These are phyloP conservation scores for Hypomesus transpacificus DNA, from an alignment of 2,113 vertebrate genomes.

Conservation along the genomic window DNA sequence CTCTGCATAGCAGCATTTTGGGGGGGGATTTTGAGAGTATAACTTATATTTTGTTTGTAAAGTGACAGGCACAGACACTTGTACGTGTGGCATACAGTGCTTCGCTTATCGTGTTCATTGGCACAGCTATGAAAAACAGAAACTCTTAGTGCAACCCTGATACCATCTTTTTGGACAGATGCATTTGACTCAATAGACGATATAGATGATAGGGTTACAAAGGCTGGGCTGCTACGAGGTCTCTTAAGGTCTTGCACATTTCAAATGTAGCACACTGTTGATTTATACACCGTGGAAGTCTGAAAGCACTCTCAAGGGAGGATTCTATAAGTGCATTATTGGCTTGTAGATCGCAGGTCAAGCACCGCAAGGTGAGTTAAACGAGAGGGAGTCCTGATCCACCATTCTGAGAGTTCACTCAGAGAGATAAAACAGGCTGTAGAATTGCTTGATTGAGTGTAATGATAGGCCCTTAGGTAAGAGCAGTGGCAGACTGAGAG, in stretches of 20 bases:
- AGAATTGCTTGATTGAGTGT: constrained; percentile 75
- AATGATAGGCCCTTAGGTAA: constrained; percentile 66
- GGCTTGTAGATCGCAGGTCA: constrained; percentile 54
- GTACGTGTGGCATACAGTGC: too few species aligned
- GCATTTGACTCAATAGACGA: background rate
- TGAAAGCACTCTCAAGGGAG: constrained; percentile 59
- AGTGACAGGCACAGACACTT: too few species aligned
- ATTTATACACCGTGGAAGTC: constrained; percentile 62
- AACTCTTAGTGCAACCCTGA: too few species aligned
- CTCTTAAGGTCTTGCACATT: constrained; percentile 34
- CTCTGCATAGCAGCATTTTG: too few species aligned
- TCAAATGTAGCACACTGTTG: constrained; percentile 63
- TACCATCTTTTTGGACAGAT: background rate
- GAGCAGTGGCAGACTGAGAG: constrained; percentile 29
- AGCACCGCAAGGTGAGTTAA: constrained; percentile 56
- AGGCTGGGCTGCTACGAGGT: background rate
- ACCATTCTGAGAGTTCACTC: constrained; percentile 39
- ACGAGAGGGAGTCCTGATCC: constrained; percentile 47
- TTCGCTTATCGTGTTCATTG: too few species aligned
- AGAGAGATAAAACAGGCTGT: constrained; percentile 67
- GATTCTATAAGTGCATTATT: constrained; percentile 62
- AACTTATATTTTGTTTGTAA: too few species aligned
- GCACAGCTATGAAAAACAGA: too few species aligned
- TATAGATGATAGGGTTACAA: background rate
- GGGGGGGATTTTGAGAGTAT: too few species aligned